These are phyloP conservation scores for Meloidogyne floridensis DNA, from an alignment of 1,140 invertebrate species.

Conservation along the genomic window DNA sequence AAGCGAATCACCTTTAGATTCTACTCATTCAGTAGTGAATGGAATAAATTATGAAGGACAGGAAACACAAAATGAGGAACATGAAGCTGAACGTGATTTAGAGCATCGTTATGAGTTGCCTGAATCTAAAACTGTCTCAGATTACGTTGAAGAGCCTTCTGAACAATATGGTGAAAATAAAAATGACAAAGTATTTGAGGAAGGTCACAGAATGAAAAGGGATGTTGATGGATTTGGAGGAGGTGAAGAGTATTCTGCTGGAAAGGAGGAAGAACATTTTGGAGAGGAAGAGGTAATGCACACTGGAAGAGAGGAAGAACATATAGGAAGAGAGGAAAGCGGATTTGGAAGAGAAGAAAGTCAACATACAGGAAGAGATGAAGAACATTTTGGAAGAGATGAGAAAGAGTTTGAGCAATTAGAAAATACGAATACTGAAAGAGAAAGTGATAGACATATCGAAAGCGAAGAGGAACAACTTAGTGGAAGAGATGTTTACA, in stretches of 20 bases:
- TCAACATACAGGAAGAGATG: neutral
- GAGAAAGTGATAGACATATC: neutral
- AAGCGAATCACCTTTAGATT: neutral
- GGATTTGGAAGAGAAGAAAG: too few species aligned
- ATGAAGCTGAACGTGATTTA: neutral
- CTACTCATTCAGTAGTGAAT: neutral
- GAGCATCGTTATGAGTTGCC: neutral
- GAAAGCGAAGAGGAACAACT: neutral
- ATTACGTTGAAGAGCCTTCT: neutral
- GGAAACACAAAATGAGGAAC: neutral
- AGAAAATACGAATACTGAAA: neutral
- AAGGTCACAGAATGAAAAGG: neutral
- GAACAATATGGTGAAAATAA: neutral
- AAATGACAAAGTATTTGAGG: neutral
- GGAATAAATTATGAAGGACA: neutral
- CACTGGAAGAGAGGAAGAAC: neutral
- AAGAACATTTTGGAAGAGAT: neutral
- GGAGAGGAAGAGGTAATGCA: neutral
- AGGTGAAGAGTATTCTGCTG: neutral
- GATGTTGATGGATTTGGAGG: neutral
- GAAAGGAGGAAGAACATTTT: neutral
- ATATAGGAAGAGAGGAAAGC: neutral
- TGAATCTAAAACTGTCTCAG: neutral
- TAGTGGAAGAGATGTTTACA: neutral
- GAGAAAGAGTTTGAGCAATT: too few species aligned